Evolutionary conservation across 1,140 invertebrate species (phyloP), one percentile per base, ranked within the genome.

Genomic region (Solenopsis fugax): DNA sequence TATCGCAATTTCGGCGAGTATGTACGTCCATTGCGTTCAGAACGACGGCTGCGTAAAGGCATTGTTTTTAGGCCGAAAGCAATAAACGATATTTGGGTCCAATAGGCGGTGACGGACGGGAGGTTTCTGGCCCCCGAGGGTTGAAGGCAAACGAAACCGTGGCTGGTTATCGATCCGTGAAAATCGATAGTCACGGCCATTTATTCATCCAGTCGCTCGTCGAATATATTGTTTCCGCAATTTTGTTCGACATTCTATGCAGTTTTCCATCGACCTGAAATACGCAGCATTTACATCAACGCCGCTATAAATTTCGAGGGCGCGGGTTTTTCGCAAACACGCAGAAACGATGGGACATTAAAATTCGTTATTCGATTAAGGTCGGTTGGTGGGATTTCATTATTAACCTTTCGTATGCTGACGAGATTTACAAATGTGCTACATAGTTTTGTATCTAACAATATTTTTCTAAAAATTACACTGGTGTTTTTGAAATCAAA

Each of bases 1-100:
- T 45, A 52, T 87, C 65, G 73, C 89, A 91, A 91, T 91, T 91
- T 90, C 52, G 81, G 52, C 52, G 85, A 90, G 72, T 91, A 67
- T 86, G 90, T 82, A 90, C 82, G 76, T 88, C 58, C 80, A 56
- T 85, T 69, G 69, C 72, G 69, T 65, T 21, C 80, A 75, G 76
- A 85, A 81, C 75, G 80, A 90, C 76, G 89, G 72, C 64, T 87
- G 91, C 88, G 88, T 89, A 91, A 91, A 88, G 89, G 87, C 86
- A 93, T 93, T 91, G 93, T 93, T 94, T 94, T 93, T 91, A 89
- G 89, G 87, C 87, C 77, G 89, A 91, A 92, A 90, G 89, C 93
- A 93, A 93, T 94, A 93, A 93, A 93, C 92, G 92, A 82, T 89
- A 69, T 71, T 88, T 45, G 76, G 58, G 69, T 60, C 80, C 80